Evolutionary conservation across 2,888 invertebrate species (phyloP), one percentile per base, ranked within the genome.

Genomic region (Parnassius glacialis): DNA sequence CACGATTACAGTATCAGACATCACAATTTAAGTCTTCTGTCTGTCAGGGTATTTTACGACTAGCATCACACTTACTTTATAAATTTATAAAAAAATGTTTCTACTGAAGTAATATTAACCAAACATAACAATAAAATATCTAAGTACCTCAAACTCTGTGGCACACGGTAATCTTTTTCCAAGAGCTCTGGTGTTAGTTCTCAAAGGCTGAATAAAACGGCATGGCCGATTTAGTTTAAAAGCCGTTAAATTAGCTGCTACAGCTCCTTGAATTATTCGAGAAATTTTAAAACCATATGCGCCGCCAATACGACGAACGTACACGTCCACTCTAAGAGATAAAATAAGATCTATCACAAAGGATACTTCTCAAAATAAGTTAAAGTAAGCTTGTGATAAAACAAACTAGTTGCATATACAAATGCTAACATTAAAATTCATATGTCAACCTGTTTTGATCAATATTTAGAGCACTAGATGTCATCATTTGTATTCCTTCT

Each of bases 291-390:
- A 51, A 9, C 44, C 58, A 34, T 51, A 59, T 12, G 10, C 25
- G 34, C 43, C 97, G 0, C 96, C 96, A 1, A 96, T 69, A 53
- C 96, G 92, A 55, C 94, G 92, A 0, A 95, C 94, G 47, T 62
- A 59, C 0, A 74, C 68, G 47, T 74, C 68, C 13, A 73, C 65
- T 56, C 70, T 72, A 50, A n/a, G 25, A 59, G 13, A 20, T 48
- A 48, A 13, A 34, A 20, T 2, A 34, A 5, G 34, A 34, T 25
- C 25, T 34, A 34, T 34, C 34, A 34, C 34, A 34, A 7, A 34
- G 34, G 34, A 34, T 34, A 34, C 34, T 34, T 34, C 7, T 34
- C 7, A 34, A 34, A 34, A 5, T 34, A 34, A 34, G 5, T 34
- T 7, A 34, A 34, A 34, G 1, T 7, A 34, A 34, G 34, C 0